A percentile compares a stretch with the other conserved stretches of the same genome.
Conservation (phyloP, 2,113 vertebrate genomes). For the Sceloporus undulatus region DNA sequence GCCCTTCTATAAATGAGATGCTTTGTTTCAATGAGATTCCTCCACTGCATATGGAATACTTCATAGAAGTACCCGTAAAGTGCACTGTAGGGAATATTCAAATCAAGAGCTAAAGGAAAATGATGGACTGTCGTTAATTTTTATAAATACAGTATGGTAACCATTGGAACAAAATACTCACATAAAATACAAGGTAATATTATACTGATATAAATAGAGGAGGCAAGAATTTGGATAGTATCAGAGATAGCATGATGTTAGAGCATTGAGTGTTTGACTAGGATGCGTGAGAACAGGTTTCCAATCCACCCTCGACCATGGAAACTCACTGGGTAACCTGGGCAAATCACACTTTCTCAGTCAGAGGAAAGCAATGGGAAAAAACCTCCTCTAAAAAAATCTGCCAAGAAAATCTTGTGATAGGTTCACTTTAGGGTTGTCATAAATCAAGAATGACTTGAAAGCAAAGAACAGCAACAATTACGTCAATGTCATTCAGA, state of each 20-base stretch:
- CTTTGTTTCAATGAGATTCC: not conserved
- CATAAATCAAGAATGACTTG: too few species aligned
- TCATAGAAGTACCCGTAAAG: not conserved
- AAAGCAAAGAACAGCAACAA: too few species aligned
- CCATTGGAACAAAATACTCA: not conserved
- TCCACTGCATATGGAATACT: fast-evolving
- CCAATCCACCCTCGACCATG: too few species aligned
- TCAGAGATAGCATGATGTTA: not conserved
- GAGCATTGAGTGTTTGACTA: too few species aligned
- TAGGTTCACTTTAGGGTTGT: too few species aligned
- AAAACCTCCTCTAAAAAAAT: too few species aligned
- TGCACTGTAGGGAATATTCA: not conserved
- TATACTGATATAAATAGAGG: not conserved
- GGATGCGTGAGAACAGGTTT: too few species aligned
- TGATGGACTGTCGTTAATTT: not conserved
- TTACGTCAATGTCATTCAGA: not conserved
- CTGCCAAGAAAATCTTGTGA: too few species aligned
- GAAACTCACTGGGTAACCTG: too few species aligned
- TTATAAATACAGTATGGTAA: not conserved
- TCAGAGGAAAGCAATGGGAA: too few species aligned
- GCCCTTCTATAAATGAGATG: not conserved
- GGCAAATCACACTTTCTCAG: too few species aligned
- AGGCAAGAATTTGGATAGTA: not conserved
- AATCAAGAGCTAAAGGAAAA: not conserved
- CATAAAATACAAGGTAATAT: not conserved